Evolutionary conservation across 2,888 invertebrate genomes (phyloP).

Genomic region (Galerucella calmariensis): DNA sequence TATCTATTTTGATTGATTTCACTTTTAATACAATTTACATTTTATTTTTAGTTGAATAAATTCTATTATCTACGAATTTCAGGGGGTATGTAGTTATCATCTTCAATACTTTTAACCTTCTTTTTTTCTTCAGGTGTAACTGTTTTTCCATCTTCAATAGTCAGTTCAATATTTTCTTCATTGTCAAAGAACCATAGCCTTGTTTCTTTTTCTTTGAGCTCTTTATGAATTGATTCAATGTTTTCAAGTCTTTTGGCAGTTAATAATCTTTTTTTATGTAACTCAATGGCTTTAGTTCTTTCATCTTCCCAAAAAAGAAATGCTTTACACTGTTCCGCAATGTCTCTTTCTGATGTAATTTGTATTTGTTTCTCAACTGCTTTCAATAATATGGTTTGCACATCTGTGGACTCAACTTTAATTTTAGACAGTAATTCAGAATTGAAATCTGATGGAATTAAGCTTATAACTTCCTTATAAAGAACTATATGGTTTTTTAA

Average conservation of each 20-base stretch:
- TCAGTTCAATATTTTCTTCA: constrained; percentile 78
- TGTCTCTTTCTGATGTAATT: constrained; percentile 69
- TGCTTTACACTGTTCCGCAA: constrained; percentile 69
- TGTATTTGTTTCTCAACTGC: constrained; percentile 66
- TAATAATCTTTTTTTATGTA: constrained; percentile 70
- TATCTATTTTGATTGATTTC: constrained; percentile 44
- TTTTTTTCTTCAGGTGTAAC: constrained; percentile 45
- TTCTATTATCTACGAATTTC: constrained; percentile 64
- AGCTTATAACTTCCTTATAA: constrained; percentile 60
- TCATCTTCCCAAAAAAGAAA: constrained; percentile 71
- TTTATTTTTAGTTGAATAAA: neutral
- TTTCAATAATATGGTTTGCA: constrained; percentile 65
- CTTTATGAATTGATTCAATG: constrained; percentile 71
- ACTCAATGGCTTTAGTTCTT: constrained; percentile 70
- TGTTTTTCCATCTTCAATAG: constrained; percentile 73
- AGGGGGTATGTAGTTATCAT: constrained; percentile 79
- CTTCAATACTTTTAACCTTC: constrained; percentile 64
- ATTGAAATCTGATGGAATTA: constrained; percentile 60
- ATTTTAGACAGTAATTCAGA: constrained; percentile 51
- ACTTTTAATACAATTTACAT: neutral
- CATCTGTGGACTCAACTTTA: constrained; percentile 48
- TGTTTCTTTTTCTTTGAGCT: constrained; percentile 72
- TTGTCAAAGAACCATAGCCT: constrained; percentile 85
- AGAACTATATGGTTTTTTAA: constrained; percentile 57
- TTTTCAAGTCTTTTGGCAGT: constrained; percentile 66